Evolutionary conservation across 2,888 invertebrate species (phyloP).

Genomic region (Toxonevra muliebris): DNA sequence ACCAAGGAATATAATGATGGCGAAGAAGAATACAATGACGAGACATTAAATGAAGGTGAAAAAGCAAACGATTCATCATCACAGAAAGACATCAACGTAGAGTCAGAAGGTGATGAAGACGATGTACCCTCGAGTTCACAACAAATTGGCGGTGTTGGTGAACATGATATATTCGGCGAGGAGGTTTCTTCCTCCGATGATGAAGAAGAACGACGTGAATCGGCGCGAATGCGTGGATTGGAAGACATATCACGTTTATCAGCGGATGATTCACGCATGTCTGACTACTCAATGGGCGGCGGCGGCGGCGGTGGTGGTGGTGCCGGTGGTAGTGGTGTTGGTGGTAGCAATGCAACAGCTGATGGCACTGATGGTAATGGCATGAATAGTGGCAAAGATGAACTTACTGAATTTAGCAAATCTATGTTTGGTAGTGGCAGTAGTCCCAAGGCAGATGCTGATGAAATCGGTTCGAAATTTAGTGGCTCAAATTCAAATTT

Average conservation of each 20-base stretch:
- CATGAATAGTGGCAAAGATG: conserved; percentile 49
- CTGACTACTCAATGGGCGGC: conserved; percentile 74
- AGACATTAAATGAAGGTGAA: conserved; percentile 50
- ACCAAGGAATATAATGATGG: conserved; percentile 54
- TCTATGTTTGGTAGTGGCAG: conserved; percentile 55
- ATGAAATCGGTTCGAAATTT: conserved; percentile 43
- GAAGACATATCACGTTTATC: conserved; percentile 82
- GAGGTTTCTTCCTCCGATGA: conserved; percentile 88
- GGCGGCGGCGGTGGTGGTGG: conserved; percentile 62
- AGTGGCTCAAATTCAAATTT: conserved; percentile 60
- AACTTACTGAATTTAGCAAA: conserved; percentile 60
- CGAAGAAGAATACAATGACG: conserved; percentile 58
- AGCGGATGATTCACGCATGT: conserved; percentile 77
- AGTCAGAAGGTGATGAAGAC: conserved; percentile 58
- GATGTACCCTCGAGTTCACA: conserved; percentile 48
- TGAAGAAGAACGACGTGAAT: conserved; percentile 70
- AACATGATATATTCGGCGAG: conserved; percentile 91
- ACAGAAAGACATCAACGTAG: conserved; percentile 59
- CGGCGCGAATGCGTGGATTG: conserved; percentile 71
- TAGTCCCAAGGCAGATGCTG: conserved; percentile 47
- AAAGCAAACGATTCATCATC: conserved; percentile 51
- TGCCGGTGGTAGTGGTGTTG: conserved; percentile 61
- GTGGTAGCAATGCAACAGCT: conserved; percentile 63
- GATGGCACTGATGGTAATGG: conserved; percentile 26
- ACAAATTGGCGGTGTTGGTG: conserved; percentile 67